Evolutionary conservation across 1,140 invertebrate genomes (phyloP).

Genomic region (Brachionus rotundiformis): DNA sequence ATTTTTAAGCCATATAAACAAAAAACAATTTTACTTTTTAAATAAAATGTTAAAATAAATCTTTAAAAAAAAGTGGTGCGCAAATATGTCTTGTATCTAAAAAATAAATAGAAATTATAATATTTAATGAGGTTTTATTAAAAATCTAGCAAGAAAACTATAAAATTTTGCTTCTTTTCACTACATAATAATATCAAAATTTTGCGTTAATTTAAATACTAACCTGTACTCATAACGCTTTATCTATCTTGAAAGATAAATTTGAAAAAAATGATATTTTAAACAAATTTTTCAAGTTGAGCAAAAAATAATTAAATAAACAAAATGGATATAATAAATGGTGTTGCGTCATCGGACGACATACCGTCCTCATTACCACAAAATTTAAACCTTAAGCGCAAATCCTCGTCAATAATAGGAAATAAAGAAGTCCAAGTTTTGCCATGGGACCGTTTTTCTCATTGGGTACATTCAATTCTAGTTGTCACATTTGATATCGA

Average conservation of each 20-base stretch:
- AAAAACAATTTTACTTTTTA: too few species aligned
- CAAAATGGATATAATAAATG: neutral
- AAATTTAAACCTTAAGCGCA: neutral
- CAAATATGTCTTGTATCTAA: neutral
- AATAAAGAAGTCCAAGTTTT: conserved; percentile 52
- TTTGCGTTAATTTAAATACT: neutral
- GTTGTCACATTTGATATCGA: conserved; percentile 98
- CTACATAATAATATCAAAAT: neutral
- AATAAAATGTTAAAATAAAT: neutral
- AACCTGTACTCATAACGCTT: neutral
- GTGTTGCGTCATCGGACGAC: neutral
- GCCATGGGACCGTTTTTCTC: conserved; percentile 71
- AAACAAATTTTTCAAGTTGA: neutral
- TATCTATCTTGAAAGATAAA: neutral
- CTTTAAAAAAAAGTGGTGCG: neutral
- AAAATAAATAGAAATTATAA: neutral
- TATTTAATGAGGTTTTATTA: neutral
- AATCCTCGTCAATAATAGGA: neutral
- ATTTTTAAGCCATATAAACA: neutral
- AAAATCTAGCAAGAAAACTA: neutral
- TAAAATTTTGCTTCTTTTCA: neutral
- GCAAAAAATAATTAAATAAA: neutral
- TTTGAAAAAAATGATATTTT: neutral
- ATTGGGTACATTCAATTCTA: conserved; percentile 95
- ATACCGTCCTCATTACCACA: neutral